These are phyloP conservation scores for Pristionchus mayeri DNA, from an alignment of 2,888 invertebrate genomes.

Conservation along the genomic window DNA sequence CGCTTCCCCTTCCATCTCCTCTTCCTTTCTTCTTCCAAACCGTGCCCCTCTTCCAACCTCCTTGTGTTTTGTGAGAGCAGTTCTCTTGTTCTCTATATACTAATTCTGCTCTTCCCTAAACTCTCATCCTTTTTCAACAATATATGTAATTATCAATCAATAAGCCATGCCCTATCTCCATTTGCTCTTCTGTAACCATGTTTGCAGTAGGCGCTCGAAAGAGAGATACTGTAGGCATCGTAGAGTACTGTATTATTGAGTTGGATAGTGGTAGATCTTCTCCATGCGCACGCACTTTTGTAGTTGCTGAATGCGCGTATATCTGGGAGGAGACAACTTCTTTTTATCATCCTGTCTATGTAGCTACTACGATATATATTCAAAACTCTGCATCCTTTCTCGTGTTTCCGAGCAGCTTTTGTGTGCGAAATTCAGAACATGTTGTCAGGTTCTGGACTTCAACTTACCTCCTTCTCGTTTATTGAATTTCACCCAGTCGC, in stretches of 20 bases:
- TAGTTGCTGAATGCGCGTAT: too few species aligned
- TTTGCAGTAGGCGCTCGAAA: neutral
- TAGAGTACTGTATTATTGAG: neutral
- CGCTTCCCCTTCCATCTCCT: neutral
- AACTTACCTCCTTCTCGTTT: slow-evolving; percentile 22
- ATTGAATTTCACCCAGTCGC: neutral
- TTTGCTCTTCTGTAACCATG: neutral
- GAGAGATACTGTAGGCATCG: slow-evolving; percentile 4
- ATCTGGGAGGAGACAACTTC: neutral
- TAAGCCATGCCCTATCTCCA: neutral
- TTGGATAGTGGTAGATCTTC: slow-evolving; percentile 8
- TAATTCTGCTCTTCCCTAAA: neutral
- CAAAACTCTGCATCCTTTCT: neutral
- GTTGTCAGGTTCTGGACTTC: slow-evolving; percentile 38
- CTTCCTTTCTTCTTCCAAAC: neutral
- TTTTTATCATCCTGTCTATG: too few species aligned
- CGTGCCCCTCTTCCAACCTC: neutral
- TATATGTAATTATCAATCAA: slow-evolving; percentile 17
- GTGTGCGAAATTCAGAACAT: slow-evolving; percentile 33
- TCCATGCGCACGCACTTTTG: neutral
- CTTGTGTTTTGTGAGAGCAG: neutral
- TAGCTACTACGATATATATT: too few species aligned
- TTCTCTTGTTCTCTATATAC: neutral
- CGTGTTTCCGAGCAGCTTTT: neutral
- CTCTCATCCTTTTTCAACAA: neutral